These are phyloP conservation scores for Orthonyx spaldingii DNA, from an alignment of 2,113 vertebrate genomes.

Conservation along the genomic window DNA sequence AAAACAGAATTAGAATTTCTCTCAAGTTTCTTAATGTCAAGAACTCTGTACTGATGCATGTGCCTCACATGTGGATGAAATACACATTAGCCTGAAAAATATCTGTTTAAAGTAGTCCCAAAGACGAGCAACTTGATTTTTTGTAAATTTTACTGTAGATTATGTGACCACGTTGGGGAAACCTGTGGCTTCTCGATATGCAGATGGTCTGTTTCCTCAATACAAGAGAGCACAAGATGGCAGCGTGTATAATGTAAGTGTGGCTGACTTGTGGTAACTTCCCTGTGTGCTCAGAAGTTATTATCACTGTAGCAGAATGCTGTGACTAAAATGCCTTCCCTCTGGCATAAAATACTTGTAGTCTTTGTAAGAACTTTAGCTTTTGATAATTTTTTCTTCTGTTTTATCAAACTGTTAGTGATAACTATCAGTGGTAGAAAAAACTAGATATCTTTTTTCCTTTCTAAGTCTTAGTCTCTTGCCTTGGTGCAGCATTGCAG, in stretches of 20 bases:
- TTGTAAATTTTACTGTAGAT: slow-evolving; percentile 65
- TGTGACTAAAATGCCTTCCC: not conserved
- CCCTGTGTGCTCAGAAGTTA: not conserved
- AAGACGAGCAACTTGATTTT: not conserved
- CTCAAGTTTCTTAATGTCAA: not conserved
- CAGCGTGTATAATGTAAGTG: slow-evolving; percentile 76
- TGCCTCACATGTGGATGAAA: not conserved
- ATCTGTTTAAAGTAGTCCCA: not conserved
- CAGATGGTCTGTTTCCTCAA: slow-evolving; percentile 72
- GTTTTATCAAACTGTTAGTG: not conserved
- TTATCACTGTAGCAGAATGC: not conserved
- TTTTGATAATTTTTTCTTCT: not conserved
- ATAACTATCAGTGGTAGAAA: not conserved
- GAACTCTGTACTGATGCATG: not conserved
- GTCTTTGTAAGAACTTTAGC: not conserved
- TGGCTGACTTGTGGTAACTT: not conserved
- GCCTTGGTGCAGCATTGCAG: slow-evolving; percentile 14
- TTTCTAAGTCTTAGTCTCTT: not conserved
- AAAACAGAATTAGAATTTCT: not conserved
- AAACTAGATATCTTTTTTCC: not conserved
- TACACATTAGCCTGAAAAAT: not conserved
- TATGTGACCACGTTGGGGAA: slow-evolving; percentile 75
- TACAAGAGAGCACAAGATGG: slow-evolving; percentile 61
- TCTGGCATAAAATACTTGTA: not conserved
- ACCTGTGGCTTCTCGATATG: slow-evolving; percentile 77